These are phyloP conservation scores for Metridium senile DNA, from an alignment of 92 coral and sea anemone genomes.

Conservation along the genomic window DNA sequence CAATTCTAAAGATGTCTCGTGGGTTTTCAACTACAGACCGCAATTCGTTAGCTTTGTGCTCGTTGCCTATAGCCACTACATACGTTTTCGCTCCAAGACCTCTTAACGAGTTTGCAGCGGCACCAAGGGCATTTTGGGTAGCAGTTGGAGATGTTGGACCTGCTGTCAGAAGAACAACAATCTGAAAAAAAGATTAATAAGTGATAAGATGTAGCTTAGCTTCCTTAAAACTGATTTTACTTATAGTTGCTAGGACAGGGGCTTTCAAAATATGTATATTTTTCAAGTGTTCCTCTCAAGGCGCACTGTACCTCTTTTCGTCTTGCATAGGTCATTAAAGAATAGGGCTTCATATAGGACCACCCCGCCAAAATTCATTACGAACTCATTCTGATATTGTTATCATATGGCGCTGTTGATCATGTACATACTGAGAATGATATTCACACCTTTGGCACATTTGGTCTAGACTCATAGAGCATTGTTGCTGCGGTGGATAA, in stretches of 20 bases:
- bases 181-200: constrained; percentile 20
- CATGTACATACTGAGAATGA: too few species aligned
- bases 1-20: constrained; percentile 41
- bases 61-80: constrained; percentile 66
- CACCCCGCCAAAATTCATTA: too few species aligned
- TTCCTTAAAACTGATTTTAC: too few species aligned
- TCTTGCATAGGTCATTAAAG: too few species aligned
- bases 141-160: constrained; percentile 50
- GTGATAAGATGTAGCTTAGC: too few species aligned
- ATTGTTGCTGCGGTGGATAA: constrained; percentile 27
- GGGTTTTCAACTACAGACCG: constrained; percentile 43
- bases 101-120: constrained; percentile 64
- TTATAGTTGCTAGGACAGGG: too few species aligned
- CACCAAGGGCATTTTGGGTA: constrained; percentile 52
- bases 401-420: too few species aligned
- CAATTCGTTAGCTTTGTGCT: constrained; percentile 51
- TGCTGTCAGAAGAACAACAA: constrained; percentile 64
- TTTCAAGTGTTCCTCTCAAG: too few species aligned
- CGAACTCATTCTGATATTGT: too few species aligned
- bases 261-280: too few species aligned
- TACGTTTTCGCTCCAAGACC: constrained; percentile 64
- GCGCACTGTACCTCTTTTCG: too few species aligned
- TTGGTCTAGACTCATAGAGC: constrained; percentile 42
- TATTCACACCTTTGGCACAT: constrained; percentile 34
- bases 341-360: too few species aligned